Conservation (phyloP, 1,140 invertebrate species). For the Tenebrio molitor region DNA sequence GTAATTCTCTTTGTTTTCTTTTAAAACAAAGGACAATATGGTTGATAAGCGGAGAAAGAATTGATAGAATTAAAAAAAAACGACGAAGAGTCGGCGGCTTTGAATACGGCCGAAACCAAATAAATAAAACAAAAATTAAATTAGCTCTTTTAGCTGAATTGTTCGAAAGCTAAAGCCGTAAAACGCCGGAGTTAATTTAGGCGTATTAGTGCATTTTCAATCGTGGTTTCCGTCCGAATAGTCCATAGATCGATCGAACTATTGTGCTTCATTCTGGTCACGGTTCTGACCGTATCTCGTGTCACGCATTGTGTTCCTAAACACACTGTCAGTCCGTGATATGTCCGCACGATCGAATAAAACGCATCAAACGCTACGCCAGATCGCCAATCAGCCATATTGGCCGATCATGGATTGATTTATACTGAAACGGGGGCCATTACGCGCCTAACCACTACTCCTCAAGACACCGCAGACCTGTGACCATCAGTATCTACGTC, state of each 20-base stretch:
- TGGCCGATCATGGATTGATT: too few species aligned
- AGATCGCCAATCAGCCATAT: constrained; percentile 37
- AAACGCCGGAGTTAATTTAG: constrained; percentile 54
- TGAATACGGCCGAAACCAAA: constrained; percentile 19
- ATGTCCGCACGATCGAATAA: constrained; percentile 57
- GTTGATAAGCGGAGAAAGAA: not conserved
- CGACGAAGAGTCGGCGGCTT: not conserved
- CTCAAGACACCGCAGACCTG: too few species aligned
- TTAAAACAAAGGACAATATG: not conserved
- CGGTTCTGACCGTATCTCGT: constrained; percentile 59
- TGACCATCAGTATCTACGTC: too few species aligned
- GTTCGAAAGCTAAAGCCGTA: constrained; percentile 37
- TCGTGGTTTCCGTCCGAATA: constrained; percentile 55
- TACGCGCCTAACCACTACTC: too few species aligned
- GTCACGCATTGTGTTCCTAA: constrained; percentile 61
- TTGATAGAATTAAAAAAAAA: constrained; percentile 4
- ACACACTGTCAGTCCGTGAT: constrained; percentile 60
- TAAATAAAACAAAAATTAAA: constrained; percentile 39
- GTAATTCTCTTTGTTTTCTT: constrained; percentile 30
- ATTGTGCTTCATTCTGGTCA: constrained; percentile 57
- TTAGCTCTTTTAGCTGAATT: constrained; percentile 29
- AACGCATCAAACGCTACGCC: constrained; percentile 37
- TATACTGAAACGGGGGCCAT: too few species aligned
- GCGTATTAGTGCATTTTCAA: constrained; percentile 58
- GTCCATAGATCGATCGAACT: constrained; percentile 57